Conservation (phyloP, 2,888 invertebrate species). For the Thera obeliscata region DNA sequence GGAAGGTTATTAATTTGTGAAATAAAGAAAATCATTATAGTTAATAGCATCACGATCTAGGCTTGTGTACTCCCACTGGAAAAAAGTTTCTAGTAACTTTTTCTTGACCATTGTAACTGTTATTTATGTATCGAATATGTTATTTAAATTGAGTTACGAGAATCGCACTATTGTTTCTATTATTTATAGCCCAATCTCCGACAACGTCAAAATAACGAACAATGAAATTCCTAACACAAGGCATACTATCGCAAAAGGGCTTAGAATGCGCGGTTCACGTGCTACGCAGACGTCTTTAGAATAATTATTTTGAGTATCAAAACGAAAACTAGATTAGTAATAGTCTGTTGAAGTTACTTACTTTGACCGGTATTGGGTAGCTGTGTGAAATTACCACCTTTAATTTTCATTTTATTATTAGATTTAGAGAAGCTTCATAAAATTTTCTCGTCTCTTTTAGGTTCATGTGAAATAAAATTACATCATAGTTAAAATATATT, state of each 20-base stretch:
- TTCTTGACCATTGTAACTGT: conserved; percentile 23
- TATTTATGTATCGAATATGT: conserved; percentile 13
- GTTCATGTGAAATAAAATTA: no score
- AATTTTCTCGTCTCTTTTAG: no score
- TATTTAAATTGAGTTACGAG: conserved; percentile 28
- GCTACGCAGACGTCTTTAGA: neutral
- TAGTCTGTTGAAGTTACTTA: no score
- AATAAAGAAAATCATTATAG: conserved; percentile 39
- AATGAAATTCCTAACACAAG: conserved; percentile 4
- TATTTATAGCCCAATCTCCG: conserved; percentile 23
- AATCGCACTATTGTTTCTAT: conserved; percentile 19
- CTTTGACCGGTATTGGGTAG: no score
- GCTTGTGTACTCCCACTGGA: conserved; percentile 33
- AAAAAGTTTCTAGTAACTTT: conserved; percentile 17
- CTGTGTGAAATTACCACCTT: no score
- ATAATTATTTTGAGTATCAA: neutral
- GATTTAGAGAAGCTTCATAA: no score
- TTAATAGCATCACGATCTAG: conserved; percentile 34
- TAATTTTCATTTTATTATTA: no score
- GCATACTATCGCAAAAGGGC: neutral
- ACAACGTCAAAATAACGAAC: conserved; percentile 1
- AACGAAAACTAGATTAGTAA: no score
- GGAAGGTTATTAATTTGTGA: conserved; percentile 41
- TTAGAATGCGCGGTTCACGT: neutral
- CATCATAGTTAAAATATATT: no score